Conservation (phyloP, 23 tunicate species). For the Halocynthia roretzi region DNA sequence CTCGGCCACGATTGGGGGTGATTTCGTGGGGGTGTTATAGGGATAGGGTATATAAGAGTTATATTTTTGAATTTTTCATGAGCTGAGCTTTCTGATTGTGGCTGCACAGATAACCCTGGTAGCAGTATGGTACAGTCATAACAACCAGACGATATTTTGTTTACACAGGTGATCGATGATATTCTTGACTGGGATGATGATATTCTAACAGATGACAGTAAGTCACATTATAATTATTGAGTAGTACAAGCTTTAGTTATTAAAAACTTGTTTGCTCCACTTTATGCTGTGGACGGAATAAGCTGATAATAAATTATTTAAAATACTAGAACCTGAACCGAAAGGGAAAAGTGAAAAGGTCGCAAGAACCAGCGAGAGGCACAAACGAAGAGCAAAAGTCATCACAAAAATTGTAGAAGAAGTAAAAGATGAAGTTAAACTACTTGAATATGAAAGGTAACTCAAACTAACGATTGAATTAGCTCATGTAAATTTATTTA, state of each 20-base stretch:
- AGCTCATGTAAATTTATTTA: no score
- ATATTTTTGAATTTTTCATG: no score
- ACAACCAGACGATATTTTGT: no score
- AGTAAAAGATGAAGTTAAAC: slow-evolving; percentile 76
- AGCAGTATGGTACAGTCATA: no score
- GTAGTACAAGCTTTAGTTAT: background rate
- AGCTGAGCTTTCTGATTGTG: no score
- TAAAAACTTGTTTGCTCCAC: background rate
- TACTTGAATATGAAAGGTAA: slow-evolving; percentile 64
- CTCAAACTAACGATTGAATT: no score
- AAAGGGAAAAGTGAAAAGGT: background rate
- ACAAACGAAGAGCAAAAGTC: slow-evolving; percentile 21
- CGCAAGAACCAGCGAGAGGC: background rate
- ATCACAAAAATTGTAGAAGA: slow-evolving; percentile 38
- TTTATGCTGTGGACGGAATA: background rate
- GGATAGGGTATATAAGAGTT: no score
- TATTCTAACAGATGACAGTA: slow-evolving; percentile 18
- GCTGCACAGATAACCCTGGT: no score
- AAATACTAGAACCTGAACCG: background rate
- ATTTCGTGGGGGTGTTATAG: no score
- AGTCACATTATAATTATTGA: background rate
- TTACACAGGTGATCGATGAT: slow-evolving; percentile 16
- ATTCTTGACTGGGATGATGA: slow-evolving; percentile 20
- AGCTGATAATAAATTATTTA: no score
- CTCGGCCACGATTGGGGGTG: no score